Conservation (phyloP, 2,113 vertebrate species). For the Oxygymnocypris stewartii region DNA sequence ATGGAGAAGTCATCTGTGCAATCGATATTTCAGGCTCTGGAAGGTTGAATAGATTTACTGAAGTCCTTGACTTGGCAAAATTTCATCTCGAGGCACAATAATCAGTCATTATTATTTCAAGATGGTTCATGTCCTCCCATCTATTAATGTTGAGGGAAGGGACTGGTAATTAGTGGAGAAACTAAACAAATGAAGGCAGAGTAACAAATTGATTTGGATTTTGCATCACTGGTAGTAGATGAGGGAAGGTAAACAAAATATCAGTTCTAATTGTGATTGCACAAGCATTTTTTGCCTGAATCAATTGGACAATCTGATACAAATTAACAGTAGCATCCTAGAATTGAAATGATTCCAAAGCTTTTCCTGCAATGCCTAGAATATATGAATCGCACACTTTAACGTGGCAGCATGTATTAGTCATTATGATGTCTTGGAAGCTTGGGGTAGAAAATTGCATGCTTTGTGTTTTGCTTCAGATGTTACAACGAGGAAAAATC, state of each 20-base stretch:
- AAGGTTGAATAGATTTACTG: conserved; percentile 46
- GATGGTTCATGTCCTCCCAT: conserved; percentile 32
- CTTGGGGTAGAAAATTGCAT: conserved; percentile 8
- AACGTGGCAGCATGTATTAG: conserved; percentile 16
- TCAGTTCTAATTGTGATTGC: background rate
- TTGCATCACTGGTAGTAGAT: background rate
- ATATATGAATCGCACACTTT: background rate
- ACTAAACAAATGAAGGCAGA: conserved; percentile 26
- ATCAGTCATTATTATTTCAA: conserved; percentile 48
- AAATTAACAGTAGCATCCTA: background rate
- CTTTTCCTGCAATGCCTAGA: background rate
- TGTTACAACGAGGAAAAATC: conserved; percentile 15
- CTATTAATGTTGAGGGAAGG: conserved; percentile 3
- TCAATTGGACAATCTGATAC: background rate
- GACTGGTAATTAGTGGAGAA: background rate
- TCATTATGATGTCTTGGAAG: conserved; percentile 23
- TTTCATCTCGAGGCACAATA: conserved; percentile 40
- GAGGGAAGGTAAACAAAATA: background rate
- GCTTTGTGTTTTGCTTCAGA: conserved; percentile 27
- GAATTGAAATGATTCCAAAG: background rate
- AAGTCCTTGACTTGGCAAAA: conserved; percentile 51
- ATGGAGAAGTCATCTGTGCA: conserved; percentile 35
- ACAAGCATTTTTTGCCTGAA: background rate
- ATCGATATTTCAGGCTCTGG: conserved; percentile 60
- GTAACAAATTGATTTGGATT: background rate